Conservation (phyloP, 2,888 invertebrate species). For the Pachymerium ferrugineum region DNA sequence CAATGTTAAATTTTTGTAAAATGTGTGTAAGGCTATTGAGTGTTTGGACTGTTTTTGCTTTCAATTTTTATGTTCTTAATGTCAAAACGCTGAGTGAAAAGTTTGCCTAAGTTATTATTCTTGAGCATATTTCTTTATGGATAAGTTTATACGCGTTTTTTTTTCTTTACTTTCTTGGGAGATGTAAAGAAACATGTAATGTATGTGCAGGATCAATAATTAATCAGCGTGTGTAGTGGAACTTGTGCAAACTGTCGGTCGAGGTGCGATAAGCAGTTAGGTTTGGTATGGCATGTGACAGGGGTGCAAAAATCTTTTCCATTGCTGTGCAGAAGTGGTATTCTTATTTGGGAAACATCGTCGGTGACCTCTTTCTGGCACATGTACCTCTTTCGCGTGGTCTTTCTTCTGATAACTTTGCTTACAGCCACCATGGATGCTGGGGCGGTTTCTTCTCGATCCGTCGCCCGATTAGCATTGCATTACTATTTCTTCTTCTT, state of each 20-base stretch:
- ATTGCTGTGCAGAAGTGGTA: not conserved
- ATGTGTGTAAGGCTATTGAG: too few relatives aligned
- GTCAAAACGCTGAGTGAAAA: not conserved
- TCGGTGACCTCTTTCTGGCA: conserved; percentile 6
- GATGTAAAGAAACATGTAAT: not conserved
- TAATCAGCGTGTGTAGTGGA: conserved; percentile 15
- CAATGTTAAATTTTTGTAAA: too few relatives aligned
- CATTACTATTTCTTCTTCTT: conserved; percentile 17
- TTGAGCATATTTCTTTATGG: not conserved
- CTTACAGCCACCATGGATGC: not conserved
- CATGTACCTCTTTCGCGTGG: not conserved
- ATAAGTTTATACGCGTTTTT: too few relatives aligned
- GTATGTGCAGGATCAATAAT: not conserved
- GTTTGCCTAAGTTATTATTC: not conserved
- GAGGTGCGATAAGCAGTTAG: conserved; percentile 11
- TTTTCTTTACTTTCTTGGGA: not conserved
- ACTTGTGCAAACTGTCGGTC: conserved; percentile 10
- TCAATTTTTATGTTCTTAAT: too few relatives aligned
- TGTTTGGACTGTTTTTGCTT: too few relatives aligned
- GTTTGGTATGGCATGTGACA: not conserved
- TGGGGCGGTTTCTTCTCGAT: not conserved
- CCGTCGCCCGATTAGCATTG: conserved; percentile 21
- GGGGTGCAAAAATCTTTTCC: not conserved
- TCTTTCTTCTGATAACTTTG: not conserved
- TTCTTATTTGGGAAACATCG: conserved; percentile 7